Base-by-base conservation (phyloP, 2,113 vertebrate genomes). In the Mesembrinibis cayennensis region DNA sequence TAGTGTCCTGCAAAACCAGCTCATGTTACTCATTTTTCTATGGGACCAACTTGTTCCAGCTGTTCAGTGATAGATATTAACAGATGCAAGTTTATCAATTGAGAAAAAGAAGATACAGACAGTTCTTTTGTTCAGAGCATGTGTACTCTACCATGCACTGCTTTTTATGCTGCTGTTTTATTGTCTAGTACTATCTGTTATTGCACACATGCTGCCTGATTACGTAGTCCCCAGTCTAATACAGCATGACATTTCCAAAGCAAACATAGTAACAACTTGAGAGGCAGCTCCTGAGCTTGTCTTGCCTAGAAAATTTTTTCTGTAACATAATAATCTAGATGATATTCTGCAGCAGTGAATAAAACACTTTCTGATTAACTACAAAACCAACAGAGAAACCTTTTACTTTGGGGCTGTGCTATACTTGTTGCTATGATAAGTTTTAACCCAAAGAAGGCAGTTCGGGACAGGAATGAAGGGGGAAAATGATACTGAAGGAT, bases 21-120 rank as follows among this genome's bases (percentile, higher is more conserved):
- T 50, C 1, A 1, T 4, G 0, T 32, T 36, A 13, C 18, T 52
- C 8, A 55, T 49, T 36, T 23, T 29, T 11, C 7, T 6, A 0
- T 4, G 6, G 36, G 20, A 40, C 27, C 16, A 29, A 29, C 19
- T 29, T 32, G 7, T 14, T 42, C 29, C 67, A 50, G 13, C 13
- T 29, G 3, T 50, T 62, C 42, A 21, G 58, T 5, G 10, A 21
- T 1, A 30, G 13, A 8, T 34, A 29, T 36, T 32, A 42, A 29
- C 30, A 70, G 44, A 36, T 10, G 6, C 4, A 27, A 66, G 32
- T 61, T 42, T 59, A 30, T 36, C 36, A 76, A 34, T 12, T 1
- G 4, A 55, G 42, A 19, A 30, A 44, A 11, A 69, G 30, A 66
- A 63, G 36, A 29, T 3, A 16, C 16, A 49, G 62, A 29, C 6